These are phyloP conservation scores for Nyctalus aviator DNA, from an alignment of 2,797 vertebrate genomes.

Conservation along the genomic window DNA sequence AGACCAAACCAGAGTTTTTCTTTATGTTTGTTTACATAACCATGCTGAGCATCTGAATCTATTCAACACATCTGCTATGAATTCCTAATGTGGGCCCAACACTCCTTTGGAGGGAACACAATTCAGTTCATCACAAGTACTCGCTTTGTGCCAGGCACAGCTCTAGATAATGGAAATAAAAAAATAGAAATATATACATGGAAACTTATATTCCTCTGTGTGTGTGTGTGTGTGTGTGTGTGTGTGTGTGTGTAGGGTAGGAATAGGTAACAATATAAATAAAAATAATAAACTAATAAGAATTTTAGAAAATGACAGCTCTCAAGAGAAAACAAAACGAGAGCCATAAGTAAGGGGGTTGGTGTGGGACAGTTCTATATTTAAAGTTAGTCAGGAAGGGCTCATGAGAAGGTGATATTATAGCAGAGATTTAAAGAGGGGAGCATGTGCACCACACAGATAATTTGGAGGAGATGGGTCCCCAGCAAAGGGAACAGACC, in stretches of 20 bases:
- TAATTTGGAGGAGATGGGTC: neutral
- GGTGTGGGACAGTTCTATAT: neutral
- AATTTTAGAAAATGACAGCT: conserved; percentile 4
- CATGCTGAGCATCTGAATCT: neutral
- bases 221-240: neutral
- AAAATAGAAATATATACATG: neutral
- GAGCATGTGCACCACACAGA: neutral
- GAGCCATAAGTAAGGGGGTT: neutral
- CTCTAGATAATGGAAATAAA: conserved; percentile 33
- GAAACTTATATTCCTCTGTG: neutral
- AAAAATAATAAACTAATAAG: neutral
- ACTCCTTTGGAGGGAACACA: no score
- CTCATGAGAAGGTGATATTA: neutral
- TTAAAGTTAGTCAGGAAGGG: neutral
- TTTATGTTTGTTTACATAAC: neutral
- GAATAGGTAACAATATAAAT: neutral
- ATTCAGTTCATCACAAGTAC: neutral
- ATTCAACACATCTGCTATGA: neutral
- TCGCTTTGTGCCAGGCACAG: neutral
- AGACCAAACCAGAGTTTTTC: neutral
- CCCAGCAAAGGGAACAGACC: neutral
- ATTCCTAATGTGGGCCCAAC: neutral
- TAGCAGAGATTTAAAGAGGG: neutral
- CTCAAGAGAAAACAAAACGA: neutral
- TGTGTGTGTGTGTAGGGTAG: neutral